A percentile compares a stretch with the other conserved stretches of the same genome.
Conservation (phyloP, 2,888 invertebrate genomes). For the Petrophora chlorosata region DNA sequence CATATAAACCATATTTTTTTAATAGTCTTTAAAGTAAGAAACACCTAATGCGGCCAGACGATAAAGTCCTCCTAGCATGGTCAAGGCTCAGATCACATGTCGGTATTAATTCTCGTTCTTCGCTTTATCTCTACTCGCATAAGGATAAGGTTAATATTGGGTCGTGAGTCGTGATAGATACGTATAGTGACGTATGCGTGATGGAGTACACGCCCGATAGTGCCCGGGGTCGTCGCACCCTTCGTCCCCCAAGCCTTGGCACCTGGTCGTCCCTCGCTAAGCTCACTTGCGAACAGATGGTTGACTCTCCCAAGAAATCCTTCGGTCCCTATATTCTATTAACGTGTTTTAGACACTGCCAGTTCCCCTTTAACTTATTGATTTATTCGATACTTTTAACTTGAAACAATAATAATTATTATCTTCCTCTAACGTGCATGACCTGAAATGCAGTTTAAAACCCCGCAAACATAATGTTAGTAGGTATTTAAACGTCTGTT, state of each 20-base stretch:
- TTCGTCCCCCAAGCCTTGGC: slow-evolving; percentile 67
- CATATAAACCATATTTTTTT: too few species aligned
- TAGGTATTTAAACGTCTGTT: slow-evolving; percentile 15
- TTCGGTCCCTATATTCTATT: slow-evolving; percentile 35
- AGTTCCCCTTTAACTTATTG: neutral
- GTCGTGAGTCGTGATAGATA: slow-evolving; percentile 27
- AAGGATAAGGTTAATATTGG: slow-evolving; percentile 20
- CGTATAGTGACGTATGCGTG: slow-evolving; percentile 56
- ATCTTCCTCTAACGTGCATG: neutral
- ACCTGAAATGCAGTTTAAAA: slow-evolving; percentile 20
- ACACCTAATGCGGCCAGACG: too few species aligned
- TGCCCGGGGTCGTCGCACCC: slow-evolving; percentile 78
- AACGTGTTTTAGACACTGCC: neutral
- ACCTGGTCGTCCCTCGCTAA: slow-evolving; percentile 71
- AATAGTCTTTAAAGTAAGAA: too few species aligned
- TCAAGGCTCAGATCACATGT: neutral
- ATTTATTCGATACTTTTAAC: neutral
- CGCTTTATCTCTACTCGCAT: neutral
- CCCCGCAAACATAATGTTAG: slow-evolving; percentile 32
- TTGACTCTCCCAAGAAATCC: slow-evolving; percentile 56
- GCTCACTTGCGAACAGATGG: slow-evolving; percentile 73
- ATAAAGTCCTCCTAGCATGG: too few species aligned
- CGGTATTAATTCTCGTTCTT: neutral
- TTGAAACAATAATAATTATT: neutral
- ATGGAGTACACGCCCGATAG: slow-evolving; percentile 61